Evolutionary conservation across 2,888 invertebrate genomes (phyloP), one percentile per base, ranked within the genome.

Genomic region (Masnerella sp.): DNA sequence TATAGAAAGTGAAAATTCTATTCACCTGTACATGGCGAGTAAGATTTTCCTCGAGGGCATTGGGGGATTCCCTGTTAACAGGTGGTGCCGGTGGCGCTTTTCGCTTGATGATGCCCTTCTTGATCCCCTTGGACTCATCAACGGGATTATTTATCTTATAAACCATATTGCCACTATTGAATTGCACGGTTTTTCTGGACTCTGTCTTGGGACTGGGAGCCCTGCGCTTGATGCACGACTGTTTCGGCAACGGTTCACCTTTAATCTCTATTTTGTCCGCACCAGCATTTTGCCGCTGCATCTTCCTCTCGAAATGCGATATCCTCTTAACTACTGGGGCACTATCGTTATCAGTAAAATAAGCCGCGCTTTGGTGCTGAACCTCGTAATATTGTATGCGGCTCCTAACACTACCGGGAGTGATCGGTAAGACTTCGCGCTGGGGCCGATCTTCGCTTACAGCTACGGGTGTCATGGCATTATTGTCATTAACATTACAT

Each of bases 401-500:
- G 76, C 77, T 87, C 62, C 79, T 84, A 82, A 87, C 86, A 77
- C 84, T 87, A 83, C 86, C 86, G 42, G 85, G 85, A 69, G 78
- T 77, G 80, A 85, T 84, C 36, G 80, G 79, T 76, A 81, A 79
- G 73, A 77, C 76, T 73, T 83, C 81, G 67, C 79, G 76, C 62
- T 71, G 76, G 75, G 79, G 80, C 85, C 85, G 85, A 82, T 85
- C 84, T 77, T 79, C 80, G 81, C 83, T 85, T 86, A 85, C 67
- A 78, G 74, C 84, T 85, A 85, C 80, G 81, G 85, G 81, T 82
- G 79, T 79, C 77, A 76, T 82, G 81, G 83, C 80, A 80, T 85
- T 85, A 85, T 87, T 86, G 84, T 87, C 85, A 80, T 83, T 82
- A 82, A 82, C 79, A 78, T 84, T 84, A 82, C 78, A 76, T 78